phyloP scores from a whole-genome alignment of 2,888 invertebrate genomes.

The Sthenelais limicola region DNA sequence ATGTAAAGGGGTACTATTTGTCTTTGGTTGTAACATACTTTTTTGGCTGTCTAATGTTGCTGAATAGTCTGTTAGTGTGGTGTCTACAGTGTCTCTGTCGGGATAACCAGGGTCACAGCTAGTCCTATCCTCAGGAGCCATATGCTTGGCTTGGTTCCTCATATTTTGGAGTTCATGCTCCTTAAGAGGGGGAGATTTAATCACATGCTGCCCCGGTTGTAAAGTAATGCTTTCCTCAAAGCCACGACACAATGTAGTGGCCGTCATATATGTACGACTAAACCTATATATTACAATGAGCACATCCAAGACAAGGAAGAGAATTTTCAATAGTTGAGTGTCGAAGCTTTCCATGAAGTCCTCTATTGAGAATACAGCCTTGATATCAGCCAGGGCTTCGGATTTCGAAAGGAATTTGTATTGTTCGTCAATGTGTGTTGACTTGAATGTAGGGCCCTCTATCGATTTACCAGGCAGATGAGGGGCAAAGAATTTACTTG shows the following conservation, averaged over 20 bases:
- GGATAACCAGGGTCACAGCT: conserved; percentile 25
- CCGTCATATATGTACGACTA: conserved; percentile 48
- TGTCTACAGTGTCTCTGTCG: conserved; percentile 26
- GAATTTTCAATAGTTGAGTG: conserved; percentile 47
- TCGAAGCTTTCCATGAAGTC: conserved; percentile 42
- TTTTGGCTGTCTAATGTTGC: conserved; percentile 40
- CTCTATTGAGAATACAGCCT: conserved; percentile 30
- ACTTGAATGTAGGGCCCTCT: conserved; percentile 39
- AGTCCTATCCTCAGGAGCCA: conserved; percentile 21
- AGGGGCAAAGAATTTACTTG: conserved; percentile 40
- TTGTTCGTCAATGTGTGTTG: conserved; percentile 43
- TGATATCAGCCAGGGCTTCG: not conserved
- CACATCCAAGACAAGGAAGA: conserved; percentile 50
- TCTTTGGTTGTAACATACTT: conserved; percentile 32
- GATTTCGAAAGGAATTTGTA: conserved; percentile 42
- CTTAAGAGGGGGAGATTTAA: conserved; percentile 16
- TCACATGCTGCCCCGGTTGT: not conserved
- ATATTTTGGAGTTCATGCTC: conserved; percentile 40
- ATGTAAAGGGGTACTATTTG: conserved; percentile 18
- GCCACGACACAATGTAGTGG: conserved; percentile 45
- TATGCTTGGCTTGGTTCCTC: conserved; percentile 39
- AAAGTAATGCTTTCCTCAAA: conserved; percentile 39
- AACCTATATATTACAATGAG: conserved; percentile 49
- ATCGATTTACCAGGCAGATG: conserved; percentile 38
- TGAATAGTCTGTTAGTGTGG: conserved; percentile 32